Evolutionary conservation across 2,113 vertebrate genomes (phyloP).

Genomic region (Sceloporus tristichus): DNA sequence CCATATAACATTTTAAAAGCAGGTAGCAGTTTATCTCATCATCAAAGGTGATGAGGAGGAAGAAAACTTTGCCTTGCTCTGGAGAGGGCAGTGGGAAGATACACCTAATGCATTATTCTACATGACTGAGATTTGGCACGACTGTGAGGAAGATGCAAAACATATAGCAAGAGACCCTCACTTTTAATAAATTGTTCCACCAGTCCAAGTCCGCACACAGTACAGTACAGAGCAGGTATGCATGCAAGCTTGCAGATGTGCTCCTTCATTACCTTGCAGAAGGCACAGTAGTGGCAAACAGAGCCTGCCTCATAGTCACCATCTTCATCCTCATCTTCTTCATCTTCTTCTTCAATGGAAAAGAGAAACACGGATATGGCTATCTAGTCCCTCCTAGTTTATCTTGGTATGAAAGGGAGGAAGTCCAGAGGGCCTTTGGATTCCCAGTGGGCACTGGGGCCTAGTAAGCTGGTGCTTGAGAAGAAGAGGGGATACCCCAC

Average conservation of each 20-base stretch:
- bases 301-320: slow-evolving; percentile 85
- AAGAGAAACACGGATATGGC: background rate
- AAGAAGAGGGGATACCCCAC: background rate
- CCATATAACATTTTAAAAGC: background rate
- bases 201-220: too few species aligned
- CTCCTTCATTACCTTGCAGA: slow-evolving; percentile 84
- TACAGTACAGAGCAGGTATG: background rate
- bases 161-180: background rate
- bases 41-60: background rate
- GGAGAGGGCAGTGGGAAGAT: background rate
- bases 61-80: background rate
- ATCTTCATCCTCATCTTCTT: slow-evolving; percentile 15
- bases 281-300: slow-evolving; percentile 85
- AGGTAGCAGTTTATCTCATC: too few species aligned
- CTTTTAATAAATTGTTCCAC: background rate
- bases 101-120: background rate
- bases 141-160: background rate
- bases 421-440: background rate
- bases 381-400: background rate
- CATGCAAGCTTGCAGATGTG: background rate
- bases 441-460: background rate
- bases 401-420: background rate
- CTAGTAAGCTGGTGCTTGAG: too few species aligned
- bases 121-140: background rate
- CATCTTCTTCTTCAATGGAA: slow-evolving; percentile 35